Percentiles rank a stretch among this genome's conserved stretches.
These are phyloP conservation scores for Drosophila ezoana DNA, from an alignment of 2,888 invertebrate genomes.

Conservation along the genomic window DNA sequence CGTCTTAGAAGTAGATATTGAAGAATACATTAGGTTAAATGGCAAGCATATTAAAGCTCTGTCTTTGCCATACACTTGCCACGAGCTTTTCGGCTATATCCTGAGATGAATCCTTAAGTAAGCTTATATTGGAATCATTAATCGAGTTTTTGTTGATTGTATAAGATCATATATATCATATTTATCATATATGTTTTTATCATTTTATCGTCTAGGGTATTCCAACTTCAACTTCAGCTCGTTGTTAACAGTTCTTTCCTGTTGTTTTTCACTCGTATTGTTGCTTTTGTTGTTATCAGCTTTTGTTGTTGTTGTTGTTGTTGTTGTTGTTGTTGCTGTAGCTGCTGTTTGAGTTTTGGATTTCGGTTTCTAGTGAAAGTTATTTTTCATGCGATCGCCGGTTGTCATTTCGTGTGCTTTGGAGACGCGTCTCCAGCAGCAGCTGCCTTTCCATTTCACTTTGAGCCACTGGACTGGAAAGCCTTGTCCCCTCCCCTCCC, in stretches of 20 bases:
- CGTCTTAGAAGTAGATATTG: neutral
- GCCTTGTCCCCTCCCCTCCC: slow-evolving; percentile 18
- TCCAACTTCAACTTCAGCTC: neutral
- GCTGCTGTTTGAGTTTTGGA: slow-evolving; percentile 41
- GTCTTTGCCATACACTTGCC: too few species aligned
- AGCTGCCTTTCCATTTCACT: slow-evolving; percentile 61
- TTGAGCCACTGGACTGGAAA: slow-evolving; percentile 62
- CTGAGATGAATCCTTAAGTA: too few species aligned
- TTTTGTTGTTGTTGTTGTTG: slow-evolving; percentile 31
- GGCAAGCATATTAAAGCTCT: too few species aligned
- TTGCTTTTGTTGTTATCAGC: slow-evolving; percentile 53
- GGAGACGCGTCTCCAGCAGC: slow-evolving; percentile 24
- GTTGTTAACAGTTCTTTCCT: neutral
- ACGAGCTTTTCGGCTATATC: too few species aligned
- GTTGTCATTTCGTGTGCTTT: slow-evolving; percentile 55
- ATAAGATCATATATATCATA: too few species aligned
- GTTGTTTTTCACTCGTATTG: neutral
- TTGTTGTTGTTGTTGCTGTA: slow-evolving; percentile 22
- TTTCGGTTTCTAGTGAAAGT: slow-evolving; percentile 78
- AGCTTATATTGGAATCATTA: too few species aligned
- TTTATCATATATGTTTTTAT: too few species aligned
- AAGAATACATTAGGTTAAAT: too few species aligned
- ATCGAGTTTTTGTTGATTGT: too few species aligned
- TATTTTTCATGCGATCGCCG: slow-evolving; percentile 66
- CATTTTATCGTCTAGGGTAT: too few species aligned